Evolutionary conservation across 2,113 vertebrate genomes (phyloP).

Genomic region (Phaethon lepturus): DNA sequence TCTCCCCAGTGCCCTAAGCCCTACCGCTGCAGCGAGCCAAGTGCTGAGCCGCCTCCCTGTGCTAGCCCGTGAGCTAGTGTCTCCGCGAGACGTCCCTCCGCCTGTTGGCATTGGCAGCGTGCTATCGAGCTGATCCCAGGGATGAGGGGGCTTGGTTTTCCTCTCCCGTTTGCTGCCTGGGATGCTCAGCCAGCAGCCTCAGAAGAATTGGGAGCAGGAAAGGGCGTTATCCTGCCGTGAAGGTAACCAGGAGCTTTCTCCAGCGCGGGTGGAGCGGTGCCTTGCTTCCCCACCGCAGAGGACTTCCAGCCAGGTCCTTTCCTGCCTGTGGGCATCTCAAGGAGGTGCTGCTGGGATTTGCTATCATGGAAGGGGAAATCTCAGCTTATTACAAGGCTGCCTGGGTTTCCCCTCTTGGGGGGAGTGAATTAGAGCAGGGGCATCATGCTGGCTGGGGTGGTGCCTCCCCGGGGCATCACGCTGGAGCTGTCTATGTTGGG

Average conservation of each 20-base stretch:
- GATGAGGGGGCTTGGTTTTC: neutral
- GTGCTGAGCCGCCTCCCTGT: neutral
- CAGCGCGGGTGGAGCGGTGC: fast-evolving
- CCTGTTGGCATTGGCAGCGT: fast-evolving
- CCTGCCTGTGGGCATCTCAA: fast-evolving
- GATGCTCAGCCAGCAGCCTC: neutral
- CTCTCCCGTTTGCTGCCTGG: neutral
- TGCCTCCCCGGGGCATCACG: neutral
- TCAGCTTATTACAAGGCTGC: fast-evolving
- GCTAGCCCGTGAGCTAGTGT: fast-evolving
- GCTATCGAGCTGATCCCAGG: neutral
- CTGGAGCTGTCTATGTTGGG: neutral
- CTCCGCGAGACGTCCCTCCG: fast-evolving
- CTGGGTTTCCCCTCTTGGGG: neutral
- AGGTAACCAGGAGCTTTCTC: neutral
- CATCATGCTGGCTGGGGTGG: neutral
- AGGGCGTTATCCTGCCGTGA: neutral
- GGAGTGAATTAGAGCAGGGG: neutral
- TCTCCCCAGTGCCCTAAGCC: neutral
- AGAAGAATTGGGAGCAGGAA: neutral
- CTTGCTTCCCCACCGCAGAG: neutral
- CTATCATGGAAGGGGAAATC: neutral
- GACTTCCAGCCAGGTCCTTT: neutral
- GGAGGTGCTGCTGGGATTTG: neutral
- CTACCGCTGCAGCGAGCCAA: neutral